Conservation (phyloP, 2,888 invertebrate species). For the Meteorus colon region DNA sequence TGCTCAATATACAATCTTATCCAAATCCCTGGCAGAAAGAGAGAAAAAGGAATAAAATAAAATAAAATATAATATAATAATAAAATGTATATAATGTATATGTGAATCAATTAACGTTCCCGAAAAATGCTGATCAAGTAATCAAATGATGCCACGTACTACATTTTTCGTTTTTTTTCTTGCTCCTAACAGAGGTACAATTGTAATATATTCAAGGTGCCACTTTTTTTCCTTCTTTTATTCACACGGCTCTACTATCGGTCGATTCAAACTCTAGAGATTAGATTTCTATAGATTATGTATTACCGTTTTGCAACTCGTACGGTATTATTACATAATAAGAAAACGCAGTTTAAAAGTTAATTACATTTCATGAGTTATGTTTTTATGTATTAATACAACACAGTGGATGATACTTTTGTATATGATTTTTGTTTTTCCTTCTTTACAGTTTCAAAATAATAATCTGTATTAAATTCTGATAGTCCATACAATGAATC, state of each 20-base stretch:
- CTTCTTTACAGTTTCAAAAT: not conserved
- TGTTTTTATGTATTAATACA: not conserved
- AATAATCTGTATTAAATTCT: not conserved
- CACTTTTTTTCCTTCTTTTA: constrained; percentile 10
- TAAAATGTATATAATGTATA: constrained; percentile 10
- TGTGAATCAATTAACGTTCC: constrained; percentile 2
- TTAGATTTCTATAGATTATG: constrained; percentile 35
- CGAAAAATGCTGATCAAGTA: not conserved
- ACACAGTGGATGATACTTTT: not conserved
- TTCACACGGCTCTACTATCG: constrained; percentile 26
- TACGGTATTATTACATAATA: constrained; percentile 18
- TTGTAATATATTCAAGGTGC: constrained; percentile 30
- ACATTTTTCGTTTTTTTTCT: constrained; percentile 17
- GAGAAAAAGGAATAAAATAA: constrained; percentile 52
- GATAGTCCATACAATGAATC: not conserved
- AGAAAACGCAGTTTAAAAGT: constrained; percentile 9
- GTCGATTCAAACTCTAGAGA: constrained; percentile 29
- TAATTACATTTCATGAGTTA: not conserved
- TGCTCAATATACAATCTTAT: constrained; percentile 65
- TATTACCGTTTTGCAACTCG: constrained; percentile 25
- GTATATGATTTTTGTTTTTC: not conserved
- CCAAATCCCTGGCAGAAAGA: constrained; percentile 62
- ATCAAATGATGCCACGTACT: not conserved
- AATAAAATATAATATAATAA: constrained; percentile 30
- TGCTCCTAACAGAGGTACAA: constrained; percentile 26